Conservation (phyloP, 2,888 invertebrate species). For the Plebejus anna region DNA sequence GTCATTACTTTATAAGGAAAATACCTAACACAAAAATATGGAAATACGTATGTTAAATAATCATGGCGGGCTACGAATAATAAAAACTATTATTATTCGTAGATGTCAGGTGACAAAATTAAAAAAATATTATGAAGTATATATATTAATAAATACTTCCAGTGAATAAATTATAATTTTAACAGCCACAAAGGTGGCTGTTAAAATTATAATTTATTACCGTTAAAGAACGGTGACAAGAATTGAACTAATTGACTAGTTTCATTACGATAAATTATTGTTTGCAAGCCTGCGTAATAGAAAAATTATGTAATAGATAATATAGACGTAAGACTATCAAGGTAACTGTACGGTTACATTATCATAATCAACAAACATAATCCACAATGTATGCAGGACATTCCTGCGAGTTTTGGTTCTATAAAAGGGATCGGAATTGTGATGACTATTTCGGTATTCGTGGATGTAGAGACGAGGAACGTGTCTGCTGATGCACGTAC, state of each 20-base stretch:
- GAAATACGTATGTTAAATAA: neutral
- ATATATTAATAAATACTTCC: too few relatives aligned
- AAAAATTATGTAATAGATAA: constrained; percentile 23
- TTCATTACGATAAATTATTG: constrained; percentile 2
- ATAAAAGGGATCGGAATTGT: constrained; percentile 50
- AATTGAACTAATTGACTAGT: neutral
- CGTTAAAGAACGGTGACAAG: neutral
- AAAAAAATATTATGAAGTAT: neutral
- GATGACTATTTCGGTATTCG: constrained; percentile 40
- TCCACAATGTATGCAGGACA: constrained; percentile 44
- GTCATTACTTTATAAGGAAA: neutral
- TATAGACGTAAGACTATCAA: constrained; percentile 7
- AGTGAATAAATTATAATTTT: neutral
- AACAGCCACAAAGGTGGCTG: too few relatives aligned
- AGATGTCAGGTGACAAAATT: neutral
- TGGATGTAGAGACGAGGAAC: constrained; percentile 36
- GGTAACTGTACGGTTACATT: constrained; percentile 5
- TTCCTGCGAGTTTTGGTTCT: constrained; percentile 50
- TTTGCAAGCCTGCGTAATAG: constrained; percentile 4
- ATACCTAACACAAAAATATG: neutral
- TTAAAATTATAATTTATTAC: too few relatives aligned
- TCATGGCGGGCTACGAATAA: neutral
- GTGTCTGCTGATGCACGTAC: constrained; percentile 34
- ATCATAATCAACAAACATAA: constrained; percentile 14
- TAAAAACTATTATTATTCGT: neutral